phyloP scores from a whole-genome alignment of 2,113 vertebrate species.

The Planiliza haematocheilus region DNA sequence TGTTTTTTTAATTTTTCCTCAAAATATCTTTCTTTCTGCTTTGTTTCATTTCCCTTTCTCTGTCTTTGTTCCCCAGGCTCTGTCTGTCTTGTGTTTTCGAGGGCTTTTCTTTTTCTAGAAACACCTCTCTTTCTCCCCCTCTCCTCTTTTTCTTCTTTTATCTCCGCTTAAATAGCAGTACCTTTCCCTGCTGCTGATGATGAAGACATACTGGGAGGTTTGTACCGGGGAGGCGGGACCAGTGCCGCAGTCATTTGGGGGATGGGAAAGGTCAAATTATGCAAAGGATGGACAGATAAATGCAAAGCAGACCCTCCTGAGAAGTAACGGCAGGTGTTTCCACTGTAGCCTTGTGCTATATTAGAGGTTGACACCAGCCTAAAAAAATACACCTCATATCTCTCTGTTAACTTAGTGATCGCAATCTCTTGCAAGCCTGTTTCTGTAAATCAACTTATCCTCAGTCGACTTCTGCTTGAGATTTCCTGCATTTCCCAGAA shows the following conservation, averaged over 20 bases:
- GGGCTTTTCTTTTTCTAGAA: not conserved
- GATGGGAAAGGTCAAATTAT: conserved; percentile 59
- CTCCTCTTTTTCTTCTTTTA: conserved; percentile 30
- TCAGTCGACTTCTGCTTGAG: too few species aligned
- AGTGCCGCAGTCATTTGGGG: conserved; percentile 10
- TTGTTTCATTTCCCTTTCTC: not conserved
- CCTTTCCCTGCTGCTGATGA: conserved; percentile 53
- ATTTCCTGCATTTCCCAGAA: too few species aligned
- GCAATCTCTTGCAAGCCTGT: too few species aligned
- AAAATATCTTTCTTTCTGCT: not conserved
- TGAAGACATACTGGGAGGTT: conserved; percentile 59
- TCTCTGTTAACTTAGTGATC: too few species aligned
- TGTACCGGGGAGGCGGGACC: conserved; percentile 54
- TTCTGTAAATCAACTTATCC: too few species aligned
- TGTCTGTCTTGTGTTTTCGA: not conserved
- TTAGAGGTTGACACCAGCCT: not conserved
- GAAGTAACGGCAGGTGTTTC: not conserved
- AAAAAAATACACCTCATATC: too few species aligned
- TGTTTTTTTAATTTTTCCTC: not conserved
- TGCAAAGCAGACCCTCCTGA: conserved; percentile 50
- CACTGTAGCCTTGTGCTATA: not conserved
- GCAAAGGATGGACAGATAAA: conserved; percentile 45
- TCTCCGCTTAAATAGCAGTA: conserved; percentile 37
- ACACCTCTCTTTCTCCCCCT: conserved; percentile 2
- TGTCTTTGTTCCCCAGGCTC: not conserved